These are phyloP conservation scores for Sarcophaga peregrina DNA, from an alignment of 1,140 invertebrate species.

Conservation along the genomic window DNA sequence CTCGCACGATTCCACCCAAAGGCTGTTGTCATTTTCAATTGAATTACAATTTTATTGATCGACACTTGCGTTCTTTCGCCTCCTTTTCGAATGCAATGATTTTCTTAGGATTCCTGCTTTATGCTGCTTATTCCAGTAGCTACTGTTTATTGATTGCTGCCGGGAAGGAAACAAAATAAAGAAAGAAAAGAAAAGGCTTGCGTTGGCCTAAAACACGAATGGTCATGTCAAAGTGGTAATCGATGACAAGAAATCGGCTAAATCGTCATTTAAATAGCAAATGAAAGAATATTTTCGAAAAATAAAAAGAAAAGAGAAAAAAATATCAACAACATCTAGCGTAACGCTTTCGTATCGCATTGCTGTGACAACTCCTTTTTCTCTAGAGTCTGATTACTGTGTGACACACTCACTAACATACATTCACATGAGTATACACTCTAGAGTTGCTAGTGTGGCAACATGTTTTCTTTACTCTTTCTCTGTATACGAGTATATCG, in stretches of 20 bases:
- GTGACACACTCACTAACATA: neutral
- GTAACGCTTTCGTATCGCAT: neutral
- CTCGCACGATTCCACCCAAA: no score
- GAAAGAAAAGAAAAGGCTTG: neutral
- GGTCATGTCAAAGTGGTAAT: constrained; percentile 35
- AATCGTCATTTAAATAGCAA: neutral
- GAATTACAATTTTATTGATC: no score
- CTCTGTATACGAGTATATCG: neutral
- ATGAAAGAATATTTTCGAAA: neutral
- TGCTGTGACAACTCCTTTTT: constrained; percentile 1
- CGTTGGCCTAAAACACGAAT: constrained; percentile 26
- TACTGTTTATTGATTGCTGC: no score
- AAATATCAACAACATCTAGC: neutral
- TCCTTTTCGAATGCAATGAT: no score
- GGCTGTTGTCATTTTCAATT: no score
- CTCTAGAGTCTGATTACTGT: constrained; percentile 18
- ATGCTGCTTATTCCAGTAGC: no score
- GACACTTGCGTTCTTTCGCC: no score
- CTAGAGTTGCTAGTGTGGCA: neutral
- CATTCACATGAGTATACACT: neutral
- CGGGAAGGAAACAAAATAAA: no score
- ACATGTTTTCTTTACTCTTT: neutral
- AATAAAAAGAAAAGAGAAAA: neutral
- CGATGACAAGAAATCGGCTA: constrained; percentile 29
- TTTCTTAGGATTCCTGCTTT: no score